phyloP scores from a whole-genome alignment of 2,888 invertebrate species.

The Aethes cnicana region DNA sequence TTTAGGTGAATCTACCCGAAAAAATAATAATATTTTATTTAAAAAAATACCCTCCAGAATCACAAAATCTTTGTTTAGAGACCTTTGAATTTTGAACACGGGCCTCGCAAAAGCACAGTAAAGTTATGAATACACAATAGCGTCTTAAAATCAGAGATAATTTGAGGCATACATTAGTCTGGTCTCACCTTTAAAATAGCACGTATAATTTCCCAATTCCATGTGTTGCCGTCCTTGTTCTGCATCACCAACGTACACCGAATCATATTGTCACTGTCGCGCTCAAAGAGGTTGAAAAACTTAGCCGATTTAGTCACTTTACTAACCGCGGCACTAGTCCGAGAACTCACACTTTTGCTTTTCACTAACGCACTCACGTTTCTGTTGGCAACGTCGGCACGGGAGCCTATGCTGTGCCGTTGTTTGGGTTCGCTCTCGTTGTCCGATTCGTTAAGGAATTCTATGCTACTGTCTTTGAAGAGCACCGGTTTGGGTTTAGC shows the following conservation, averaged over 20 bases:
- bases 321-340: constrained; percentile 67
- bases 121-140: too few species aligned
- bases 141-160: too few species aligned
- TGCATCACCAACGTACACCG: constrained; percentile 91
- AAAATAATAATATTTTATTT: too few species aligned
- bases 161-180: too few species aligned
- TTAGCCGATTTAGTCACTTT: constrained; percentile 71
- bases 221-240: constrained; percentile 90
- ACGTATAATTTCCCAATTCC: constrained; percentile 97
- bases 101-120: too few species aligned
- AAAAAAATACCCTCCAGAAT: too few species aligned
- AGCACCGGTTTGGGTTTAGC: constrained; percentile 52
- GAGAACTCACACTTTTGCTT: constrained; percentile 75
- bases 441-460: constrained; percentile 70
- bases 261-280: constrained; percentile 86
- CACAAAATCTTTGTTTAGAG: too few species aligned
- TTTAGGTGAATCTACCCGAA: too few species aligned
- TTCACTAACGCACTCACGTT: constrained; percentile 74
- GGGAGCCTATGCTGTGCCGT: constrained; percentile 71
- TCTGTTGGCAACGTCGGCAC: constrained; percentile 68
- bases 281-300: constrained; percentile 81
- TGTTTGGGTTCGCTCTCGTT: constrained; percentile 66
- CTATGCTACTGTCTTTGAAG: constrained; percentile 64
- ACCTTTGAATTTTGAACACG: too few species aligned
- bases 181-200: constrained; percentile 91